A percentile compares a stretch with the other conserved stretches of the same genome.
Conservation (phyloP, 2,113 vertebrate genomes). For the Petrocephalus zakoni region DNA sequence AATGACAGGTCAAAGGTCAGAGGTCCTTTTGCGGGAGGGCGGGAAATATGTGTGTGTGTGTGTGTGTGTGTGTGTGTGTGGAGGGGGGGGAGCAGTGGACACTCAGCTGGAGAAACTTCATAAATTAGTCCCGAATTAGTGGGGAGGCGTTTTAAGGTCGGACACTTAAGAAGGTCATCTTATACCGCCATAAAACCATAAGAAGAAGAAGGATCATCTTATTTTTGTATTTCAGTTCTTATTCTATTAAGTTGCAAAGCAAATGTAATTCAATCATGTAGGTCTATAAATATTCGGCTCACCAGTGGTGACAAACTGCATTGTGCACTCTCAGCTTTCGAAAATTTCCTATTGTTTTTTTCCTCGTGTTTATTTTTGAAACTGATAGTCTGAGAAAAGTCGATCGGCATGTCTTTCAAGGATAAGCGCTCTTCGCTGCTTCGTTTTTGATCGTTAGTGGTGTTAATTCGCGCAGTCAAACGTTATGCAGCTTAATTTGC, state of each 20-base stretch:
- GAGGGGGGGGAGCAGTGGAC: background rate
- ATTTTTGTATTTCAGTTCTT: background rate
- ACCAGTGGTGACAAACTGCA: background rate
- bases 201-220: no score
- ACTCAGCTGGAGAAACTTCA: background rate
- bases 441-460: background rate
- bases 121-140: background rate
- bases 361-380: background rate
- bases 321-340: background rate
- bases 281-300: background rate
- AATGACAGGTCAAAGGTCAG: background rate
- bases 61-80: no score
- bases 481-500: background rate
- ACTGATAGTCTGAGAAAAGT: background rate
- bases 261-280: background rate
- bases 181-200: no score
- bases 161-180: background rate
- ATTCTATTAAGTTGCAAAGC: background rate
- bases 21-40: background rate
- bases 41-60: no score
- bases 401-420: background rate
- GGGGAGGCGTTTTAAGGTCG: background rate
- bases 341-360: background rate
- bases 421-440: background rate
- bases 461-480: background rate